Evolutionary conservation across 2,888 invertebrate genomes (phyloP), one percentile per base, ranked within the genome.

Genomic region (Rhogogaster chlorosoma): DNA sequence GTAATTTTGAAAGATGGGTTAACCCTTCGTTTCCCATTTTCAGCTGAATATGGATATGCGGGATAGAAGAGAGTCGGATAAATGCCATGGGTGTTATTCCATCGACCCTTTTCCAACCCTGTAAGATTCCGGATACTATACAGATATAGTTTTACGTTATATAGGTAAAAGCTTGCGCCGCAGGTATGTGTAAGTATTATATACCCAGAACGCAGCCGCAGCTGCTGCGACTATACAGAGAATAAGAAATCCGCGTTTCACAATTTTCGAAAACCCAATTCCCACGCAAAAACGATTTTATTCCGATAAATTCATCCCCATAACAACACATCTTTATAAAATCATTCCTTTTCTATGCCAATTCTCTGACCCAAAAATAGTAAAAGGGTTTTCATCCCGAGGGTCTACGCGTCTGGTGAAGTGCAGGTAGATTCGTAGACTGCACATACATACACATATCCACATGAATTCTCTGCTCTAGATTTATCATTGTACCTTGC

Each of bases 271-370:
- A 85, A 86, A 84, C 70, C 49, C 26, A 49, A 86, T 87, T 87
- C 87, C 87, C 87, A 87, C 86, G 87, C 86, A 85, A 49, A 77
- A 83, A 83, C 83, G 73, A 84, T 84, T 84, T 77, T 49, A 77
- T 83, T 64, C 67, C 86, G 87, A 85, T 87, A 86, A 86, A 45
- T 70, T 85, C 57, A 45, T 10, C 77, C 78, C 42, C 7, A 75
- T 32, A 78, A 84, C 42, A 42, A 36, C 32, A 32, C 42, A 4
- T 29, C 42, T 42, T 42, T 73, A 73, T 26, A 73, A 73, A 73
- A 73, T 83, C 83, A 61, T n/a, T 26, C 29, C 49, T 32, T 64
- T 45, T 38, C 71, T 45, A 9, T 71, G 45, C 49, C 32, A 49
- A 53, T 9, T 42, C 32, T 22, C 45, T 61, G 61, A 61, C 61